Base-by-base conservation (phyloP, 1,140 invertebrate species). In the Drosophila teissieri region DNA sequence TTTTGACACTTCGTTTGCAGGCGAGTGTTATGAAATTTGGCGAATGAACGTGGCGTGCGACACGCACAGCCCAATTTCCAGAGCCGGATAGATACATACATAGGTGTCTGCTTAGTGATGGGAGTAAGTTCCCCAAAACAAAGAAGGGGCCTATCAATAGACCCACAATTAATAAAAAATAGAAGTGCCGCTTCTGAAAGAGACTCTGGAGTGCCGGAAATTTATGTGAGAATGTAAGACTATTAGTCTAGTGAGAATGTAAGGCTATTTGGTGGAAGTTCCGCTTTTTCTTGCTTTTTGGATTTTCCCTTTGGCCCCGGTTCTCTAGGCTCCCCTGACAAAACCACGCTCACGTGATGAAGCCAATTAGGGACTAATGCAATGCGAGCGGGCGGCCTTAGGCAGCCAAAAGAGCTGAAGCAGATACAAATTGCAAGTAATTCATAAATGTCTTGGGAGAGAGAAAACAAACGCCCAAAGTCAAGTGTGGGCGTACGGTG, bases 31-130 rank as follows among this genome's bases (percentile, higher is more conserved):
- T 81, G 78, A 76, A 73, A 73, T 75, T 67, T 55, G n/a, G 44
- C 42, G 54, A 24, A 42, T 45, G 53, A 53, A 37, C 42, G 45
- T 78, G 62, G 67, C 83, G 83, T 88, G 84, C 68, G 56, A 39
- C 83, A 88, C 83, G 83, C 83, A 83, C 83, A 77, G 75, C 83
- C 83, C 79, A 76, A 88, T 88, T 86, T 73, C 68, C 55, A 72
- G 40, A 63, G 51, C 60, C 46, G 63, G 57, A 75, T 81, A 80
- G 81, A 80, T 64, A 77, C 10, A n/a, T 36, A 36, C 14, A 14
- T 73, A 84, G 56, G 60, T 80, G 74, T 63, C 64, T 42, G 57
- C 54, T 15, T 51, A 63, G 64, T 49, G 5, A 24, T 40, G 45
- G 46, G 46, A 36, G 24, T 14, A 12, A 45, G 36, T 37, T 42